A percentile compares a stretch with the other conserved stretches of the same genome.
Conservation (phyloP, 2,113 vertebrate species). For the Oreochromis tanganicae region DNA sequence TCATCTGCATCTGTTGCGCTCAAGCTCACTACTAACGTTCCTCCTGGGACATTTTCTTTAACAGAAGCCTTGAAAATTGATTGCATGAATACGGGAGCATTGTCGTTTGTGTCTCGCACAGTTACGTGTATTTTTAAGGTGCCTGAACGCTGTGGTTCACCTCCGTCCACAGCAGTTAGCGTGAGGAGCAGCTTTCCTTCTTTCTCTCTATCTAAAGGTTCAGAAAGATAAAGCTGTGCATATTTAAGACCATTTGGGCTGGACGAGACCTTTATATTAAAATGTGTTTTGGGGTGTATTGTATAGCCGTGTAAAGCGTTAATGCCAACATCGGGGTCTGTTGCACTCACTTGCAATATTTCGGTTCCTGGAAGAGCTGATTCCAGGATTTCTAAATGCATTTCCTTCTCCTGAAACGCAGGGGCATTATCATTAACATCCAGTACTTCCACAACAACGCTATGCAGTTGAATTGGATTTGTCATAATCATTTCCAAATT, state of each 20-base stretch:
- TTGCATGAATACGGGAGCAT: conserved; percentile 61
- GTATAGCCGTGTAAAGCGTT: conserved; percentile 73
- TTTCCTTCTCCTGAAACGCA: conserved; percentile 34
- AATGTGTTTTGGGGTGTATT: conserved; percentile 36
- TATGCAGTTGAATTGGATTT: conserved; percentile 72
- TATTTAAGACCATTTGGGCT: conserved; percentile 52
- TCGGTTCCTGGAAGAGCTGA: conserved; percentile 27
- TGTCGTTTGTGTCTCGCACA: conserved; percentile 55
- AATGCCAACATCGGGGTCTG: conserved; percentile 70
- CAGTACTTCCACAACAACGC: conserved; percentile 60
- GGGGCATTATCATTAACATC: conserved; percentile 73
- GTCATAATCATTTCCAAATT: conserved; percentile 71
- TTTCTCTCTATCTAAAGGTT: conserved; percentile 49
- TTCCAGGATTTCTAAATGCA: conserved; percentile 34
- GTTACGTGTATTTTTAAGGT: conserved; percentile 32
- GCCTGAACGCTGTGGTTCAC: conserved; percentile 39
- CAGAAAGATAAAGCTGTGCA: conserved; percentile 51
- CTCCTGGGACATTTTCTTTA: conserved; percentile 37
- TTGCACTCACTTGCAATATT: conserved; percentile 66
- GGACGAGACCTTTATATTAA: conserved; percentile 48
- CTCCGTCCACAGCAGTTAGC: conserved; percentile 47
- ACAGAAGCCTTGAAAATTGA: conserved; percentile 58
- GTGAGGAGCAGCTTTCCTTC: conserved; percentile 10
- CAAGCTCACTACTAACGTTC: not conserved
- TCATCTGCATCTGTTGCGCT: conserved; percentile 70